A percentile compares a stretch with the other conserved stretches of the same genome.
Conservation (phyloP, 2,797 vertebrate species). For the Heterohyrax brucei region DNA sequence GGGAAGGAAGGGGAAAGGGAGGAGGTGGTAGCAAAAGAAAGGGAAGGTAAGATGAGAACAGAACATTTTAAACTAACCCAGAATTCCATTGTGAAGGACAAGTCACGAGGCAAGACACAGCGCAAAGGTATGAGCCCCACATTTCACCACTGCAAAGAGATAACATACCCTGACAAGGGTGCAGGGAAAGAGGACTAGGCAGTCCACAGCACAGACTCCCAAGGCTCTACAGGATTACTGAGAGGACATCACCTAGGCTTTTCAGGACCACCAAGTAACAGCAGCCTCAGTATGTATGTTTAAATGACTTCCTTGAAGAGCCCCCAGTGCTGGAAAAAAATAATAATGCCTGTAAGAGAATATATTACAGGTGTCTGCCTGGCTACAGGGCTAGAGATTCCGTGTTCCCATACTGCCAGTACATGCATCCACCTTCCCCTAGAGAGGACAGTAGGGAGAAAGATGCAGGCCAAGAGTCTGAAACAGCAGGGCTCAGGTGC, state of each 20-base stretch:
- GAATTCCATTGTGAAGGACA: constrained; percentile 86
- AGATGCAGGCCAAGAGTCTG: constrained; percentile 30
- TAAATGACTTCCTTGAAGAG: constrained; percentile 81
- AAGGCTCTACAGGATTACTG: constrained; percentile 65
- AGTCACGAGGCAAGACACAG: constrained; percentile 86
- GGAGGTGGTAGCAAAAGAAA: constrained; percentile 84
- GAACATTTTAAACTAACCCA: constrained; percentile 86
- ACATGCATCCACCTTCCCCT: constrained; percentile 26
- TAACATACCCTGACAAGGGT: constrained; percentile 75
- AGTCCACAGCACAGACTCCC: constrained; percentile 74
- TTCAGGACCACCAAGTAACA: constrained; percentile 80
- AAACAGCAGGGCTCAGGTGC: neutral
- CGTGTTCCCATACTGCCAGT: constrained; percentile 53
- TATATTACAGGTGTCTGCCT: constrained; percentile 76
- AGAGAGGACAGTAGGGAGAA: constrained; percentile 73
- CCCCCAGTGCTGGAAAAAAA: constrained; percentile 76
- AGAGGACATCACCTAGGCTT: constrained; percentile 79
- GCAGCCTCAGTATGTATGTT: constrained; percentile 67
- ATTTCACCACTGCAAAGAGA: constrained; percentile 79
- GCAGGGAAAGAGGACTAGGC: constrained; percentile 71
- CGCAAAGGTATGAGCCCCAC: constrained; percentile 80
- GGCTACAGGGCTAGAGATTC: constrained; percentile 69
- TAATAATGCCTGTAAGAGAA: constrained; percentile 83
- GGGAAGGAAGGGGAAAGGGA: constrained; percentile 71
- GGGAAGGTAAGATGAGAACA: constrained; percentile 84